Base-by-base conservation (phyloP, 2,888 invertebrate species). In the Saturnia japonica region DNA sequence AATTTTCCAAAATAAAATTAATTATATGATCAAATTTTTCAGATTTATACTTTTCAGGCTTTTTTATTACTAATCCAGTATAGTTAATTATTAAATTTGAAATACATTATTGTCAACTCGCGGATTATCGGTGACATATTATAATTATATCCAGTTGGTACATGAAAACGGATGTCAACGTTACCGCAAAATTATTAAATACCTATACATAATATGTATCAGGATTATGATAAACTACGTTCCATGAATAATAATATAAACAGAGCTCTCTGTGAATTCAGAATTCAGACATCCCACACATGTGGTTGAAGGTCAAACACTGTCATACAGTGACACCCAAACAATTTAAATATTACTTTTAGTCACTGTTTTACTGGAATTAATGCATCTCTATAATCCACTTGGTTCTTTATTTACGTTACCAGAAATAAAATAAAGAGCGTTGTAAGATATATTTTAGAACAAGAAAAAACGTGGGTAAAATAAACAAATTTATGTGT, bases 211-310 rank as follows among this genome's bases (percentile, higher is more conserved):
- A 34, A 28, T 60, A 60, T 60, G 28, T 25, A 14, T 14, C 25
- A 60, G 12, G 25, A 28, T 6, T 28, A 12, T 60, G 28, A 60
- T 60, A 28, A 14, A 28, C 14, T 25, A 60, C 28, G 57, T 60
- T 60, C 28, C 28, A 9, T 25, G 57, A 60, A 60, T 60, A 60
- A 60, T 60, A 60, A 60, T 25, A 60, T 60, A 60, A 60, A 60
- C 25, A 60, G 54, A 54, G 54, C 54, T 54, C 54, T 25, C 28
- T 60, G 25, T 60, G 57, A 60, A 60, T 60, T 28, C 57, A 60
- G 28, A 60, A 60, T 60, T 28, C 57, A 60, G 57, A 60, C 57
- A 28, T 60, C 57, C 57, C 57, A 60, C 57, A 60, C 57, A 28
- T 60, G 57, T 25, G 25, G 25, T 28, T 28, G 57, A 60, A 60